A percentile compares a stretch with the other conserved stretches of the same genome.
Conservation (phyloP, 2,797 vertebrate genomes). For the Acanthiza pusilla region DNA sequence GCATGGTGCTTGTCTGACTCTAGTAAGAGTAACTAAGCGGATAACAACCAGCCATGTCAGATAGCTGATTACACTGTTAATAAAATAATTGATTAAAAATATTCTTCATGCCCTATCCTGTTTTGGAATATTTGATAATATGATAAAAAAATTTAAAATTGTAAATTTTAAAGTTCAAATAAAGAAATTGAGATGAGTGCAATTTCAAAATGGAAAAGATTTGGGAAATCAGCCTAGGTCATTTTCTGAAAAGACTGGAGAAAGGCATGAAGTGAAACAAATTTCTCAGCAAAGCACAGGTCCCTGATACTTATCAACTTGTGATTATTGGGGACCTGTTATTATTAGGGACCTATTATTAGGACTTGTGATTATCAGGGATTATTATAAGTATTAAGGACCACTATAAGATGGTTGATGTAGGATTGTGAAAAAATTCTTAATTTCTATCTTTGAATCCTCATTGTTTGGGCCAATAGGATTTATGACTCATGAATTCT, state of each 20-base stretch:
- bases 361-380: no score
- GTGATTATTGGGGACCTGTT: no score
- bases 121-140: not conserved
- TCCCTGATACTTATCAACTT: not conserved
- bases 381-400: not conserved
- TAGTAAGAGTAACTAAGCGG: not conserved
- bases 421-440: not conserved
- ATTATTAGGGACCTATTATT: no score
- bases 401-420: accelerated
- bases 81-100: not conserved
- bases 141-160: not conserved
- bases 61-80: not conserved
- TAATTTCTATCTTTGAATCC: not conserved
- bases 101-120: not conserved
- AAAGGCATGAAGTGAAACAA: not conserved
- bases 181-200: not conserved
- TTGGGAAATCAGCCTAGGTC: not conserved
- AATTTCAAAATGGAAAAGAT: not conserved
- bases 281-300: not conserved
- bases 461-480: not conserved
- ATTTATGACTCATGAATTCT: not conserved
- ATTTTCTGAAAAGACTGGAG: not conserved
- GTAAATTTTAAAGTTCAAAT: not conserved
- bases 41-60: not conserved
- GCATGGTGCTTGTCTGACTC: not conserved